Conservation (phyloP, 2,888 invertebrate genomes). For the Pomacea canaliculata region DNA sequence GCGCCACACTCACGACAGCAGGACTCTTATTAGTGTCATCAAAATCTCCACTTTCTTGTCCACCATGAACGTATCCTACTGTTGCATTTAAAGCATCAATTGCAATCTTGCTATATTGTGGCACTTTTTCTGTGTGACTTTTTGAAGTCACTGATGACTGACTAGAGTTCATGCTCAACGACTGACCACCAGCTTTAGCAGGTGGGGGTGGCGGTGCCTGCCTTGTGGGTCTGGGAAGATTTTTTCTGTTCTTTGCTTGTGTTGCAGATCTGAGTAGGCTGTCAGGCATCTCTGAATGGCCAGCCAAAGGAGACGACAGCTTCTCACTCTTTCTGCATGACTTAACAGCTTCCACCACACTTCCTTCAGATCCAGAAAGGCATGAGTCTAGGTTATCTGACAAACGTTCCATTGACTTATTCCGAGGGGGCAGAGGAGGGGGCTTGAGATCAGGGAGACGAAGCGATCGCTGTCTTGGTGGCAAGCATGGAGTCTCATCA, state of each 20-base stretch:
- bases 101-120: constrained; percentile 21
- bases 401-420: constrained; percentile 26
- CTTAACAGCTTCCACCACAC: background rate
- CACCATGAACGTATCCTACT: too few species aligned
- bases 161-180: constrained; percentile 28
- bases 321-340: too few species aligned
- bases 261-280: background rate
- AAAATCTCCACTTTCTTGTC: background rate
- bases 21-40: constrained; percentile 3
- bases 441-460: constrained; percentile 20
- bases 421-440: constrained; percentile 39
- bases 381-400: background rate
- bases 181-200: constrained; percentile 2
- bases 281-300: background rate
- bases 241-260: constrained; percentile 2
- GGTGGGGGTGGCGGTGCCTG: constrained; percentile 57
- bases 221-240: constrained; percentile 45
- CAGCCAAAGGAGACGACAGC: too few species aligned
- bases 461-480: constrained; percentile 34
- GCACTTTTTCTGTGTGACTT: constrained; percentile 24
- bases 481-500: constrained; percentile 29
- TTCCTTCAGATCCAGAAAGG: background rate
- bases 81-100: background rate
- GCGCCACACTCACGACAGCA: background rate
- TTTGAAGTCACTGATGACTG: constrained; percentile 13